Evolutionary conservation across 2,797 vertebrate genomes (phyloP).

Genomic region (Diglossa cyanea): DNA sequence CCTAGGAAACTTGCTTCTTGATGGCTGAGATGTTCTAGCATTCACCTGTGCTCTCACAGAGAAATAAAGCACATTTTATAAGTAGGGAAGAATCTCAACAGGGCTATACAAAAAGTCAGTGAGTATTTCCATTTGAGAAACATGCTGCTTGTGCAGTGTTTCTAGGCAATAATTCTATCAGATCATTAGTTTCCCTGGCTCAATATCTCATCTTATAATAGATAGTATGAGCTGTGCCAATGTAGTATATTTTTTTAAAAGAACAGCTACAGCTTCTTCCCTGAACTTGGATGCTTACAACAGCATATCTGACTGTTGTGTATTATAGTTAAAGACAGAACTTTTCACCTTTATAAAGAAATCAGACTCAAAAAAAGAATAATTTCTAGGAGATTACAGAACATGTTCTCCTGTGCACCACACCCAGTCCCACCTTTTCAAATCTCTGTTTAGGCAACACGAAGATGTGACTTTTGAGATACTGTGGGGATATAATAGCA

Average conservation of each 20-base stretch:
- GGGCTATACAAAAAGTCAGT: fast-evolving
- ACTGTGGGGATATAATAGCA: neutral
- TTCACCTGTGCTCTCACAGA: neutral
- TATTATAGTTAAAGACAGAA: neutral
- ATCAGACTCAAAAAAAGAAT: neutral
- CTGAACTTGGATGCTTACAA: neutral
- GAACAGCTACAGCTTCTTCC: neutral
- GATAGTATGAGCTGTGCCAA: neutral
- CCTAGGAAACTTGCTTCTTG: neutral
- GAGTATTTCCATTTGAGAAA: neutral
- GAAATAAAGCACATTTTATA: neutral
- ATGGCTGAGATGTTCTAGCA: neutral
- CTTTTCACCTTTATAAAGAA: neutral
- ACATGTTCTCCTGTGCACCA: fast-evolving
- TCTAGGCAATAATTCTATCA: neutral
- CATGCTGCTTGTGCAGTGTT: neutral
- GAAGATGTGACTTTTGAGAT: neutral
- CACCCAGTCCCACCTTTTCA: neutral
- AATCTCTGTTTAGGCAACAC: neutral
- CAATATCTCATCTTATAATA: neutral
- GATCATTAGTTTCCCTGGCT: neutral
- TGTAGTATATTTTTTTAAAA: neutral
- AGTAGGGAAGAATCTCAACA: neutral
- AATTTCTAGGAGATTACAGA: neutral
- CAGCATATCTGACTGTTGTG: neutral